Evolutionary conservation across 2,888 invertebrate genomes (phyloP).

Genomic region (Bombyx huttoni): DNA sequence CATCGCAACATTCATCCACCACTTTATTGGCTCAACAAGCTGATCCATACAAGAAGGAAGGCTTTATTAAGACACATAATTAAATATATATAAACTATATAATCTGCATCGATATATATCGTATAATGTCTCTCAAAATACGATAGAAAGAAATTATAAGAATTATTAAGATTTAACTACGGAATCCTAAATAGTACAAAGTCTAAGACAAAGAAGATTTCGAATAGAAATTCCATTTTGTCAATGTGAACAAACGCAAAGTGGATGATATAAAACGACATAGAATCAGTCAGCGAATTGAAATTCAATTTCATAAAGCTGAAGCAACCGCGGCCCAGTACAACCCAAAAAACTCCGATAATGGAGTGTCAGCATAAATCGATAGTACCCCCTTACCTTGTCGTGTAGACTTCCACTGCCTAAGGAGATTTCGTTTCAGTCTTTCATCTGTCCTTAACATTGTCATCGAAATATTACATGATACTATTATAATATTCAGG

Average conservation of each 20-base stretch:
- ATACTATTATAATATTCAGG: not conserved
- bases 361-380: not conserved
- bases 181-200: not conserved
- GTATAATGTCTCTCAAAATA: not conserved
- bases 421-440: not conserved
- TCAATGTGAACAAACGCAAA: not conserved
- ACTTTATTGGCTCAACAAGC: no score
- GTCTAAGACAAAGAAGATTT: not conserved
- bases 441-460: not conserved
- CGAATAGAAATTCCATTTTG: not conserved
- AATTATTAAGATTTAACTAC: not conserved
- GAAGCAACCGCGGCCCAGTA: not conserved
- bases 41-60: no score
- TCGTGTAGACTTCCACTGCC: not conserved
- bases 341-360: not conserved
- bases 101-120: not conserved
- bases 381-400: not conserved
- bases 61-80: no score
- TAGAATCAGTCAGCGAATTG: not conserved
- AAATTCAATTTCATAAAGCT: not conserved
- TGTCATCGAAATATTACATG: not conserved
- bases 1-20: no score
- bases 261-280: not conserved
- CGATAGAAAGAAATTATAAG: not conserved
- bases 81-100: no score